These are phyloP conservation scores for Andrena chrysosceles DNA, from an alignment of 2,888 invertebrate species.

Conservation along the genomic window DNA sequence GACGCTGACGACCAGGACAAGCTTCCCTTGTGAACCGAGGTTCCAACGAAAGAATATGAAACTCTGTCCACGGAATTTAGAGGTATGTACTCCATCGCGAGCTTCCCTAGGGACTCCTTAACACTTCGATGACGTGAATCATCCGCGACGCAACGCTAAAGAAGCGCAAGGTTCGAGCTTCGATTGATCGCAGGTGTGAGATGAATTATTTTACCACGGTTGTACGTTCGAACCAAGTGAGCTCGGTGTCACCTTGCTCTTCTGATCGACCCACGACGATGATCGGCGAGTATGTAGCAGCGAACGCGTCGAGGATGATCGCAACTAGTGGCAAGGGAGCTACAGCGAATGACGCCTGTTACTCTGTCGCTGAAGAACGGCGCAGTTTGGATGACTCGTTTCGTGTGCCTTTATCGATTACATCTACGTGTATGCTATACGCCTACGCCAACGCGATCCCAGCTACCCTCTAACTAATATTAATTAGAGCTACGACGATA, in stretches of 20 bases:
- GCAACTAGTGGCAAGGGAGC: slow-evolving; percentile 10
- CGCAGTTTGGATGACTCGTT: slow-evolving; percentile 42
- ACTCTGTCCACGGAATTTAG: too few relatives aligned
- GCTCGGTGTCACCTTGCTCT: too few relatives aligned
- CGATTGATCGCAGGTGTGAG: neutral
- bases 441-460: slow-evolving; percentile 53
- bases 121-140: neutral
- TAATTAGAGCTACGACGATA: slow-evolving; percentile 72
- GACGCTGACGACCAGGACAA: neutral
- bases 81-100: slow-evolving; percentile 13
- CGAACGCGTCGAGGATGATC: slow-evolving; percentile 22
- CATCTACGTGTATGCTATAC: slow-evolving; percentile 54
- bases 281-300: too few relatives aligned
- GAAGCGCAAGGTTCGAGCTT: neutral
- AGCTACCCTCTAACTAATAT: slow-evolving; percentile 66
- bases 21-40: neutral
- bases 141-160: slow-evolving; percentile 2
- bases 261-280: too few relatives aligned
- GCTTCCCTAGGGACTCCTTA: neutral
- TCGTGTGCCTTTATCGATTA: slow-evolving; percentile 59
- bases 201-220: too few relatives aligned
- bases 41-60: slow-evolving; percentile 3
- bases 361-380: slow-evolving; percentile 33
- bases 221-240: too few relatives aligned
- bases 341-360: slow-evolving; percentile 45